Evolutionary conservation across 2,888 invertebrate species (phyloP).

Genomic region (Globia sparganii): DNA sequence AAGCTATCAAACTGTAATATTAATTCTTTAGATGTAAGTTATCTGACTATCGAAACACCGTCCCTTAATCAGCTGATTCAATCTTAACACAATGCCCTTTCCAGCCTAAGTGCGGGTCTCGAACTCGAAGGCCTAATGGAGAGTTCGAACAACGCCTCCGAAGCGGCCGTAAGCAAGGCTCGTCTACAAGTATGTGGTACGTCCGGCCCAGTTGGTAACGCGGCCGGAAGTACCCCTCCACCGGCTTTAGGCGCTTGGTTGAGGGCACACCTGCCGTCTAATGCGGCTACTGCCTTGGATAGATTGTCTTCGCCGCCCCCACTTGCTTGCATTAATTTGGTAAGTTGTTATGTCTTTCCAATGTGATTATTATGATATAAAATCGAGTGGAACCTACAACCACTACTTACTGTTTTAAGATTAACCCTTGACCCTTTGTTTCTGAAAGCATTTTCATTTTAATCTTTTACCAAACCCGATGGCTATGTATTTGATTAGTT

Average conservation of each 20-base stretch:
- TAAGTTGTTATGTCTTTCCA: constrained; percentile 57
- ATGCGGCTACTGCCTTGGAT: constrained; percentile 80
- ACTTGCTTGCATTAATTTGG: constrained; percentile 78
- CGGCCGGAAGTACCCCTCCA: constrained; percentile 73
- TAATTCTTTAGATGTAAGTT: too few relatives aligned
- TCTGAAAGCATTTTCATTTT: neutral
- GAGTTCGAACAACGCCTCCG: constrained; percentile 72
- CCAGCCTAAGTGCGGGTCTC: constrained; percentile 81
- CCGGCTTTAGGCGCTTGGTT: constrained; percentile 84
- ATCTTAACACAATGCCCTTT: neutral
- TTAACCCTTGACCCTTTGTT: too few relatives aligned
- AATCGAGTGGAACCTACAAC: too few relatives aligned
- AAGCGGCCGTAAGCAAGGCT: constrained; percentile 76
- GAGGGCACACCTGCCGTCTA: constrained; percentile 80
- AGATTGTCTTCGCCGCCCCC: constrained; percentile 80
- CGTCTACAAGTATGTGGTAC: constrained; percentile 83
- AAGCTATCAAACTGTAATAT: too few relatives aligned
- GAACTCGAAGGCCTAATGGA: constrained; percentile 81
- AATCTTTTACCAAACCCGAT: neutral
- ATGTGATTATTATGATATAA: too few relatives aligned
- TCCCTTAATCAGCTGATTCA: neutral
- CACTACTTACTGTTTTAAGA: too few relatives aligned
- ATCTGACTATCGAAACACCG: too few relatives aligned
- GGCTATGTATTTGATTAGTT: neutral
- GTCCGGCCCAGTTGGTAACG: constrained; percentile 70